phyloP scores from a whole-genome alignment of 2,113 vertebrate species.

The Cyanoliseus patagonus region DNA sequence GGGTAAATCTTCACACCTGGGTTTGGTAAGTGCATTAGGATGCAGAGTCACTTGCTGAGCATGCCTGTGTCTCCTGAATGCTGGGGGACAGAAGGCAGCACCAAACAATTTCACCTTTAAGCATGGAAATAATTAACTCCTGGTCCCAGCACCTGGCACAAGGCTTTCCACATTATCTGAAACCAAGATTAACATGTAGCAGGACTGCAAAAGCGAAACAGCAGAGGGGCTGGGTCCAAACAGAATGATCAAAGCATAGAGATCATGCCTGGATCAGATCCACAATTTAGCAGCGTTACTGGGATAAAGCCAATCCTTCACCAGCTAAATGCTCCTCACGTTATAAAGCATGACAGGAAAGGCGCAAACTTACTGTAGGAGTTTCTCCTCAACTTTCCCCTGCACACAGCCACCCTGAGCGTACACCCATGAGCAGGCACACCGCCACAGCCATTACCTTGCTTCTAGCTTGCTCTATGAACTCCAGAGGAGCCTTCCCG shows the following conservation, averaged over 20 bases:
- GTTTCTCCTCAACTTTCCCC: background rate
- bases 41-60: background rate
- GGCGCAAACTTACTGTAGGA: background rate
- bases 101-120: background rate
- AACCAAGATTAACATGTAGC: background rate
- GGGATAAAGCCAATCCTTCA: background rate
- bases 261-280: background rate
- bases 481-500: constrained; percentile 80
- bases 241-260: background rate
- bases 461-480: constrained; percentile 76
- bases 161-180: background rate
- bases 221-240: background rate
- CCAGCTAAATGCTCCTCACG: background rate
- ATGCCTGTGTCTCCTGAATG: background rate
- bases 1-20: background rate
- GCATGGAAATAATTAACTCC: background rate
- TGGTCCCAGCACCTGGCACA: background rate
- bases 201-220: background rate
- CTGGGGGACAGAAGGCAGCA: background rate
- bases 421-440: background rate
- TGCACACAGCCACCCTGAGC: background rate
- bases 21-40: background rate
- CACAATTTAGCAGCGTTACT: background rate
- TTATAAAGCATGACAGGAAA: background rate
- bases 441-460: constrained; percentile 67